These are phyloP conservation scores for Fopius arisanus DNA, from an alignment of 1,140 invertebrate genomes.

Conservation along the genomic window DNA sequence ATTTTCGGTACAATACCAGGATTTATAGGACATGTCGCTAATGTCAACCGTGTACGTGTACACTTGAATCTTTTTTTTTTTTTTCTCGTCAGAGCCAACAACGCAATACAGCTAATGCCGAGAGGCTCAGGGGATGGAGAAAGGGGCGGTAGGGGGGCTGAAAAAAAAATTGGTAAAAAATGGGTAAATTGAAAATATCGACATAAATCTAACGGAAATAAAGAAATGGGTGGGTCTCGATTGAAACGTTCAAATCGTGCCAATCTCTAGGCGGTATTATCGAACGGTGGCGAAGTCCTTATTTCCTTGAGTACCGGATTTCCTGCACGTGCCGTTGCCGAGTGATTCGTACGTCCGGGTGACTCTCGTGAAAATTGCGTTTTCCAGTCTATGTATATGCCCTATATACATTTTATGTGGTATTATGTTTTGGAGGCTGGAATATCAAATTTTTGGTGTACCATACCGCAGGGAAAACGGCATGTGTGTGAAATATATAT, in stretches of 20 bases:
- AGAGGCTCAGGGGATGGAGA: too few relatives aligned
- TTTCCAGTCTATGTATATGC: neutral
- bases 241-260: constrained; percentile 4
- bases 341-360: constrained; percentile 3
- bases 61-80: neutral
- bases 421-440: neutral
- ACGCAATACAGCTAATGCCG: neutral
- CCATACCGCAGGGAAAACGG: too few relatives aligned
- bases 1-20: constrained; percentile 1
- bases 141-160: neutral
- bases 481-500: too few relatives aligned
- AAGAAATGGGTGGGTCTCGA: constrained; percentile 1
- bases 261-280: constrained; percentile 5
- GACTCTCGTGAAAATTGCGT: neutral
- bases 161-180: neutral
- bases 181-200: neutral
- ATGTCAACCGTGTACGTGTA: neutral
- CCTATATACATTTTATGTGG: neutral
- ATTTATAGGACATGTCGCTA: constrained; percentile 7
- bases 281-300: constrained; percentile 2
- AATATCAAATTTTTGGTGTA: neutral
- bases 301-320: constrained; percentile 4
- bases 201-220: constrained; percentile 1
- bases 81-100: neutral
- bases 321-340: constrained; percentile 1